phyloP scores from a whole-genome alignment of 2,797 vertebrate genomes.

The Sebastes variabilis region DNA sequence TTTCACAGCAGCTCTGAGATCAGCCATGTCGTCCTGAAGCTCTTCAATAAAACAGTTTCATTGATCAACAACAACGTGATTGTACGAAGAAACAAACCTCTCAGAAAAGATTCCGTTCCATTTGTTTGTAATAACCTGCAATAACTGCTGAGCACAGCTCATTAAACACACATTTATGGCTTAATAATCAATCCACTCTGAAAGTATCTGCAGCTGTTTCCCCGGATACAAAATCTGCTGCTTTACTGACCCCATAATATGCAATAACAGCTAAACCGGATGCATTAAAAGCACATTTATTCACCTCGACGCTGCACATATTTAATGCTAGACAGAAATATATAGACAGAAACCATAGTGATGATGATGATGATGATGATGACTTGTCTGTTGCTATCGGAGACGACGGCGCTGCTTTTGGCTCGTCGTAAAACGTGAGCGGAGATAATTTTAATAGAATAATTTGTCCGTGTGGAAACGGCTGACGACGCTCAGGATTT shows the following conservation, averaged over 20 bases:
- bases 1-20: too few species aligned
- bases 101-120: background rate
- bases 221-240: background rate
- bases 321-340: background rate
- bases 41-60: background rate
- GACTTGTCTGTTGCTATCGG: background rate
- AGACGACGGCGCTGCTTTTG: background rate
- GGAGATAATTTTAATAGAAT: constrained; percentile 22
- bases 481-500: constrained; percentile 15
- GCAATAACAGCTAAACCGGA: background rate
- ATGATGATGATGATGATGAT: background rate
- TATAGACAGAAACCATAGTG: background rate
- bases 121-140: background rate
- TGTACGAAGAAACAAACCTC: background rate
- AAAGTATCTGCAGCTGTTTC: background rate
- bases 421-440: background rate
- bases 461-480: background rate
- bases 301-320: background rate
- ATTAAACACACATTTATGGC: constrained; percentile 18
- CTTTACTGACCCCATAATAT: background rate
- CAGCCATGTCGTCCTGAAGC: background rate
- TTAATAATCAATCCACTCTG: background rate
- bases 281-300: constrained; percentile 50
- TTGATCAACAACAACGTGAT: too few species aligned
- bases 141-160: constrained; percentile 10